Percentiles rank a stretch among this genome's conserved stretches.
These are phyloP conservation scores for Rhodophaea formosa DNA, from an alignment of 2,888 invertebrate genomes.

Conservation along the genomic window DNA sequence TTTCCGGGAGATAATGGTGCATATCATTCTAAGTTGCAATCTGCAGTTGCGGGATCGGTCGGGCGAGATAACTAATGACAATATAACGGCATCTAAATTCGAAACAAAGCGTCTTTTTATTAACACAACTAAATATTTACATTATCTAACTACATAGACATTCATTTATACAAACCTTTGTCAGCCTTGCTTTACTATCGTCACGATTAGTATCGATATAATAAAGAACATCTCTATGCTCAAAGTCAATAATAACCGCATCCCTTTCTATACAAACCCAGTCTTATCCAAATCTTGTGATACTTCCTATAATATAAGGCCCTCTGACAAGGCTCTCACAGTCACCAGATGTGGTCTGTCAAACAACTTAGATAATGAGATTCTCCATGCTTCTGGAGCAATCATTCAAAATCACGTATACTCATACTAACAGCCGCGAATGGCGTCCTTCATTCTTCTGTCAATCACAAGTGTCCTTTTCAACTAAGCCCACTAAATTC, in stretches of 20 bases:
- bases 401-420: conserved; percentile 4
- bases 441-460: background rate
- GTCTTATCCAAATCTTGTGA: conserved; percentile 71
- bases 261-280: conserved; percentile 59
- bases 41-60: conserved; percentile 25
- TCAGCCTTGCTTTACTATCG: conserved; percentile 53
- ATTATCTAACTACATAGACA: conserved; percentile 44
- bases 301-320: conserved; percentile 44
- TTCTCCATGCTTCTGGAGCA: background rate
- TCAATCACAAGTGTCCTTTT: background rate
- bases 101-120: conserved; percentile 50
- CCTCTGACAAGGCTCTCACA: conserved; percentile 22
- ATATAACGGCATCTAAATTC: conserved; percentile 47
- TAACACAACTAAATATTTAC: conserved; percentile 44
- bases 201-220: conserved; percentile 20
- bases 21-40: conserved; percentile 31
- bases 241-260: conserved; percentile 42
- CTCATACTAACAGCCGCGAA: background rate
- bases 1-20: conserved; percentile 28
- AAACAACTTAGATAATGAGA: background rate
- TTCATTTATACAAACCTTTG: conserved; percentile 44
- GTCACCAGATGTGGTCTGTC: background rate
- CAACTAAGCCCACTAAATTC: background rate
- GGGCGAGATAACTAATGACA: conserved; percentile 27
- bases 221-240: background rate